phyloP scores from a whole-genome alignment of 2,888 invertebrate species.

The Theodoxus fluviatilis region DNA sequence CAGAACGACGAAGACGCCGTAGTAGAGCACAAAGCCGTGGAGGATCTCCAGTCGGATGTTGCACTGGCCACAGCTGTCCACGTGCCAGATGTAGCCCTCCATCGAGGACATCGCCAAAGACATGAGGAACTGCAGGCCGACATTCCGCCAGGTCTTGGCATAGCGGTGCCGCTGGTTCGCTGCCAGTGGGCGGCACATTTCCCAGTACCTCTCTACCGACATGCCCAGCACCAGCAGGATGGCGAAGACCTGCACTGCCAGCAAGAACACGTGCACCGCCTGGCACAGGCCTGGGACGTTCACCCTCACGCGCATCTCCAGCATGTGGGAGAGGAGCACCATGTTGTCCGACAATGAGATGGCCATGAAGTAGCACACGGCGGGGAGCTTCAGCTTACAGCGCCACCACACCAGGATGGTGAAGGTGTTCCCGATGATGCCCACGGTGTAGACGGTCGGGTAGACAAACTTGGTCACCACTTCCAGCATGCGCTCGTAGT shows the following conservation, averaged over 20 bases:
- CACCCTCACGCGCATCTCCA: conserved; percentile 25
- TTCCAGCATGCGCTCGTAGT: too few relatives aligned
- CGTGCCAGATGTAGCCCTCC: conserved; percentile 31
- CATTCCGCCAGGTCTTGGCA: conserved; percentile 25
- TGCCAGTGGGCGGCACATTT: conserved; percentile 29
- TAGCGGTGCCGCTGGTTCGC: conserved; percentile 21
- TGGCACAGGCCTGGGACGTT: conserved; percentile 30
- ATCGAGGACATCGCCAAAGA: conserved; percentile 22
- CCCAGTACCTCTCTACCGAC: conserved; percentile 31
- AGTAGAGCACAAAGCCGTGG: conserved; percentile 25
- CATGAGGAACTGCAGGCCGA: conserved; percentile 21
- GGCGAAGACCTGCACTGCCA: conserved; percentile 33
- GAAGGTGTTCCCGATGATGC: conserved; percentile 29
- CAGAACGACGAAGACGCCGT: conserved; percentile 29
- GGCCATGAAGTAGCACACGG: conserved; percentile 33
- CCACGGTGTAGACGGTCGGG: conserved; percentile 31
- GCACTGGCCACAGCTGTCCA: conserved; percentile 20
- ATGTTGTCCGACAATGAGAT: conserved; percentile 32
- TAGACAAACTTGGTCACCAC: too few relatives aligned
- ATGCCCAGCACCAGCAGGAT: conserved; percentile 32
- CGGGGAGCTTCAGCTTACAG: conserved; percentile 21
- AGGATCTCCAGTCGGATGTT: conserved; percentile 21
- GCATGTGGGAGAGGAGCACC: conserved; percentile 30
- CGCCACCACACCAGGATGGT: conserved; percentile 30
- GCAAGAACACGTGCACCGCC: conserved; percentile 30